These are phyloP conservation scores for Gymnopithys bicolor DNA, from an alignment of 2,797 vertebrate genomes.

Conservation along the genomic window DNA sequence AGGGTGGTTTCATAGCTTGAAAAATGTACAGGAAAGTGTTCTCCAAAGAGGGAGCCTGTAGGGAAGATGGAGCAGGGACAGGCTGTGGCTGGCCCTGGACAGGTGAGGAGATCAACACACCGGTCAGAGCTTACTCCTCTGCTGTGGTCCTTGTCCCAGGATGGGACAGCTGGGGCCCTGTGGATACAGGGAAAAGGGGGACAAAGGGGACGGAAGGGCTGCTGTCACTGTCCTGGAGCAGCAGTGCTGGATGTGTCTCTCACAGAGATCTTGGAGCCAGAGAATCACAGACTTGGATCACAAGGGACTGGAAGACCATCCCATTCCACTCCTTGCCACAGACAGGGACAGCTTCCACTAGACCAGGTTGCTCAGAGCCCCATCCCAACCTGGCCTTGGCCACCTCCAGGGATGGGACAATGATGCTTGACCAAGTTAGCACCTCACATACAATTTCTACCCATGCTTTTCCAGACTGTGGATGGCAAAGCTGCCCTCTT, in stretches of 20 bases:
- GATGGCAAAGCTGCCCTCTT: constrained; percentile 36
- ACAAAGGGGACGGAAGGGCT: background rate
- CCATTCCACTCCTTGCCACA: background rate
- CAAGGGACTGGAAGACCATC: background rate
- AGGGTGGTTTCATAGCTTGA: background rate
- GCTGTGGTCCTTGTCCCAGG: fast-evolving
- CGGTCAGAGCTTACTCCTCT: background rate
- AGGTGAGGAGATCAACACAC: background rate
- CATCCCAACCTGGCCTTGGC: background rate
- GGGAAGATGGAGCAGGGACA: background rate
- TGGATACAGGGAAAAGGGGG: background rate
- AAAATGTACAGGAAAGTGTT: background rate
- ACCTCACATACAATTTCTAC: constrained; percentile 3
- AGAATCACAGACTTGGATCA: background rate
- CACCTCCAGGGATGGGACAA: background rate
- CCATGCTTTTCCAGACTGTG: constrained; percentile 13
- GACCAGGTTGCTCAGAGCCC: background rate
- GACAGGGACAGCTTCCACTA: background rate
- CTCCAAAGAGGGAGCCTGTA: fast-evolving
- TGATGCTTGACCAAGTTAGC: background rate
- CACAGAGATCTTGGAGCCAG: background rate
- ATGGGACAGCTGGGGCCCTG: background rate
- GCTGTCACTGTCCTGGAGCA: background rate
- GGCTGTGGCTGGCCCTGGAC: background rate
- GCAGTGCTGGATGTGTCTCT: background rate